Base-by-base conservation (phyloP, 2,113 vertebrate species). In the Podarcis raffonei region DNA sequence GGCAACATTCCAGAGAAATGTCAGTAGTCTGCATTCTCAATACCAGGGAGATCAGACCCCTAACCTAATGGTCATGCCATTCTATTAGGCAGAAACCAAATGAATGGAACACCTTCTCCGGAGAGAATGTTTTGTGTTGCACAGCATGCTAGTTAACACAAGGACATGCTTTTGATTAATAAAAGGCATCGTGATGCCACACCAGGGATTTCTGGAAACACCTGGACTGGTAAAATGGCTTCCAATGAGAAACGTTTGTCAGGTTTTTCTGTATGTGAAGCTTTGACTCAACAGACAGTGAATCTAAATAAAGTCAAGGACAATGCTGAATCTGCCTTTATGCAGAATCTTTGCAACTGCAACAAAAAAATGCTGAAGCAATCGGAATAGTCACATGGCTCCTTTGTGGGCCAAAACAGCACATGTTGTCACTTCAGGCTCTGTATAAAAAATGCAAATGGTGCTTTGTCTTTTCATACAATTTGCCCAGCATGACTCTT, bases 151-250 rank as follows among this genome's bases (percentile, higher is more conserved):
- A 62, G 35, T 87, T 87, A 90, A 86, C 76, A 75, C 72, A 75
- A 69, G 84, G n/a, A 89, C 81, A 81, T 77, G 6, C 90, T 30
- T 85, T 68, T 35, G 76, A 71, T 94, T 92, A 88, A 93, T 76
- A 89, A 92, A 83, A 88, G 30, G 18, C 80, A 71, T 86, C 84
- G 16, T 83, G 37, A 78, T 57, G 13, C 84, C 74, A 66, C 89
- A 81, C 18, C 76, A 89, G 82, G 62, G 48, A 91, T 35, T 20
- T 27, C 27, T 25, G 27, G 69, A 16, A 89, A 90, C 42, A 90
- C 23, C 75, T 91, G 84, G 39, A 91, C 7, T 13, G 85, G 6
- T 35, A 89, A 93, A 94, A 90, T n/a, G 7, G 7, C 71, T 77
- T 90, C 66, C 35, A 27, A 42, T 27, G 87, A 90, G 85, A 59